Conservation (phyloP, 1,140 invertebrate genomes). For the Drosophila rufa region DNA sequence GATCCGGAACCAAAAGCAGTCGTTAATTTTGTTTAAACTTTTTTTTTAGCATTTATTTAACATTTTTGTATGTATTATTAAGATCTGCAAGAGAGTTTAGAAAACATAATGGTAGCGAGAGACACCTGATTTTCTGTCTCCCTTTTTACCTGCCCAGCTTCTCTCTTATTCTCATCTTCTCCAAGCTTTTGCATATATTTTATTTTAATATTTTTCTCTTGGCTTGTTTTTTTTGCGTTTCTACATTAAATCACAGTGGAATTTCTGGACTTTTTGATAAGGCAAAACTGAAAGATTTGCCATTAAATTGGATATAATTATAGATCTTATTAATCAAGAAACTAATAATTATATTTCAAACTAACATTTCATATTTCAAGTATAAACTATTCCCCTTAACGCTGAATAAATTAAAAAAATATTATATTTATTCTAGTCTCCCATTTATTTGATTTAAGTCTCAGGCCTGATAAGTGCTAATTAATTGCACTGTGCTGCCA, state of each 20-base stretch:
- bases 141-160: conserved; percentile 22
- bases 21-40: conserved; percentile 22
- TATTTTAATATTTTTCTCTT: background rate
- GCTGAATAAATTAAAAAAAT: no score
- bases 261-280: no score
- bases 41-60: conserved; percentile 10
- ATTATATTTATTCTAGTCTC: no score
- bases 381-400: no score
- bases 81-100: conserved; percentile 32
- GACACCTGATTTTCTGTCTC: conserved; percentile 8
- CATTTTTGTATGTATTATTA: background rate
- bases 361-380: background rate
- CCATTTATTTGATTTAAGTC: conserved; percentile 15
- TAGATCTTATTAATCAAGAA: no score
- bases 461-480: conserved; percentile 23
- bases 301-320: no score
- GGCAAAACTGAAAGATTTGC: no score
- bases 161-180: conserved; percentile 11
- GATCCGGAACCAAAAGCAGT: conserved; percentile 8
- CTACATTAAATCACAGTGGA: background rate
- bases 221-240: background rate
- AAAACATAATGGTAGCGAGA: conserved; percentile 2
- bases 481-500: conserved; percentile 37
- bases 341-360: no score
- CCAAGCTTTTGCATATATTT: conserved; percentile 22